Percentiles rank a stretch among this genome's conserved stretches.
Evolutionary conservation across 1,140 invertebrate genomes (phyloP).

Genomic region (Sipha flava): DNA sequence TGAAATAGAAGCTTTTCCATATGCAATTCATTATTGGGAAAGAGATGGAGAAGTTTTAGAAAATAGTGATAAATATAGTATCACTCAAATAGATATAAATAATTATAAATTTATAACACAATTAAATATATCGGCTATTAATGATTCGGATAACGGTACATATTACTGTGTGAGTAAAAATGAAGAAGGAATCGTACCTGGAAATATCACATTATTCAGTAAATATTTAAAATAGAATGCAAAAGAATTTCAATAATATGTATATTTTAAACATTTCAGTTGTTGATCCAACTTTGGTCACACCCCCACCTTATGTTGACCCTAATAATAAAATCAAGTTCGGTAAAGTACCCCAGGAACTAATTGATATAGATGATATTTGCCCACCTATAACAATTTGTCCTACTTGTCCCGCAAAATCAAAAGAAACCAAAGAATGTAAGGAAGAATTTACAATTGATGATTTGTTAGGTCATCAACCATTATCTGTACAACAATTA

Average conservation of each 20-base stretch:
- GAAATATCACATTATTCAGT: constrained; percentile 49
- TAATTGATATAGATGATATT: constrained; percentile 49
- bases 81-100: constrained; percentile 47
- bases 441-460: constrained; percentile 51
- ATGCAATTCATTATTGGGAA: constrained; percentile 79
- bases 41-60: constrained; percentile 53
- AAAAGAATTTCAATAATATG: neutral
- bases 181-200: constrained; percentile 64
- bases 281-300: constrained; percentile 45
- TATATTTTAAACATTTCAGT: constrained; percentile 37
- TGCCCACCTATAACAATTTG: constrained; percentile 53
- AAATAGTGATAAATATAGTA: constrained; percentile 56
- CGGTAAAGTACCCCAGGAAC: constrained; percentile 42
- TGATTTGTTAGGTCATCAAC: constrained; percentile 45
- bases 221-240: neutral
- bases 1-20: constrained; percentile 79
- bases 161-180: constrained; percentile 81
- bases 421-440: constrained; percentile 48
- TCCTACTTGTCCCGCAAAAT: constrained; percentile 52
- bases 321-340: constrained; percentile 18
- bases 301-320: constrained; percentile 42
- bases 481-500: constrained; percentile 51
- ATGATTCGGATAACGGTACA: constrained; percentile 55
- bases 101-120: constrained; percentile 53
- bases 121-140: constrained; percentile 61